Evolutionary conservation across 1,140 invertebrate genomes (phyloP).

Genomic region (Aporrectodea caliginosa): DNA sequence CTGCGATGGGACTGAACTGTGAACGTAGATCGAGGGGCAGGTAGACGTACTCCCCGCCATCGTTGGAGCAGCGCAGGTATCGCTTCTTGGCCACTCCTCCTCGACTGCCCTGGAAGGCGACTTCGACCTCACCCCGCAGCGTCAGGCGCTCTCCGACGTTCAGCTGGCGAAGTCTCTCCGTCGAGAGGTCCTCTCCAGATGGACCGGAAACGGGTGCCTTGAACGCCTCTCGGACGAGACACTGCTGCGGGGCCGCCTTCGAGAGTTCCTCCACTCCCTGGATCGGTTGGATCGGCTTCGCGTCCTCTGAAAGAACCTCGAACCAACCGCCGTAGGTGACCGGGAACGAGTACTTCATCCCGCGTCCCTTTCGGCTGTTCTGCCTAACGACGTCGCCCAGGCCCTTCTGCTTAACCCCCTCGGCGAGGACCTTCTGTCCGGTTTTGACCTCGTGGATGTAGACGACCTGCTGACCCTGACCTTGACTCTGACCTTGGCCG

Average conservation of each 20-base stretch:
- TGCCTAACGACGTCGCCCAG: slow-evolving; percentile 72
- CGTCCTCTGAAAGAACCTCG: slow-evolving; percentile 88
- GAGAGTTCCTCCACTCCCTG: slow-evolving; percentile 79
- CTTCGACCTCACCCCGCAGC: slow-evolving; percentile 66
- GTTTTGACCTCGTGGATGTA: slow-evolving; percentile 77
- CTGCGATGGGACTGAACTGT: slow-evolving; percentile 81
- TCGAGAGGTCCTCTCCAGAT: slow-evolving; percentile 32
- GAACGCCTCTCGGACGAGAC: slow-evolving; percentile 78
- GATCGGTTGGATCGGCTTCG: slow-evolving; percentile 79
- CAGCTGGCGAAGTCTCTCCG: slow-evolving; percentile 68
- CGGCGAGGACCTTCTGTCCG: slow-evolving; percentile 75
- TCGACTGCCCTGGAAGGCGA: slow-evolving; percentile 47
- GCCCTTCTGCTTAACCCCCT: slow-evolving; percentile 80
- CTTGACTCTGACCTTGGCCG: slow-evolving; percentile 78
- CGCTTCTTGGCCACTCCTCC: slow-evolving; percentile 50
- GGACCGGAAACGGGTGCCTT: slow-evolving; percentile 63
- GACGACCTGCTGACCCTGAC: slow-evolving; percentile 76
- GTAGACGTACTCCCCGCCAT: slow-evolving; percentile 75
- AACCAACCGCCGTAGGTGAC: slow-evolving; percentile 87
- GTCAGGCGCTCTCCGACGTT: slow-evolving; percentile 75
- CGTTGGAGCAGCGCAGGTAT: slow-evolving; percentile 80
- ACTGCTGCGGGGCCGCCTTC: slow-evolving; percentile 71
- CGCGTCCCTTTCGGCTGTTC: slow-evolving; percentile 52
- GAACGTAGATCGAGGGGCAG: slow-evolving; percentile 79
- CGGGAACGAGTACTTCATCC: slow-evolving; percentile 70